A percentile compares a stretch with the other conserved stretches of the same genome.
Conservation (phyloP, 2,113 vertebrate genomes). For the Lycaon pictus region DNA sequence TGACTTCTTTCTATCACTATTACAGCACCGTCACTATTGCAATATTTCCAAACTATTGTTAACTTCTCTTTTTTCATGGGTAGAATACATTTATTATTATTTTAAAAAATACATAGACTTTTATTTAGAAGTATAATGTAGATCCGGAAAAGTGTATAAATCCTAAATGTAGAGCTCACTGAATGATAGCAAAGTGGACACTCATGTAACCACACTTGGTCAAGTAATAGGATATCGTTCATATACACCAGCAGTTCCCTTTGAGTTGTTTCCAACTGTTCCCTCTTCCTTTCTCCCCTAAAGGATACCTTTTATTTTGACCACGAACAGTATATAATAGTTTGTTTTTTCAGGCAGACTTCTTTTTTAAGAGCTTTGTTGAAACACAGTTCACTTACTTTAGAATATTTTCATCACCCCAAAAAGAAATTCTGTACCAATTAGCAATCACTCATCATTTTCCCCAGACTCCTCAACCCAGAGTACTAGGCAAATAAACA, state of each 20-base stretch:
- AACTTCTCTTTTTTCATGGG: not conserved
- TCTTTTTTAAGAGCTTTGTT: not conserved
- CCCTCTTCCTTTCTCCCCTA: not conserved
- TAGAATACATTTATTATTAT: not conserved
- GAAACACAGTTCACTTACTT: not conserved
- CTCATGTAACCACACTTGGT: not conserved
- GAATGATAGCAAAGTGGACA: not conserved
- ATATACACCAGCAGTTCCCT: accelerated
- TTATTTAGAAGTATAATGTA: not conserved
- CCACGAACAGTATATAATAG: not conserved
- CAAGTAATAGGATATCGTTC: not conserved
- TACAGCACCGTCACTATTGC: not conserved
- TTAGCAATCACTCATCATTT: not conserved
- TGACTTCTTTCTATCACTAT: not conserved
- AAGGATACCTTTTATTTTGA: not conserved
- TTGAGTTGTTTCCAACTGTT: not conserved
- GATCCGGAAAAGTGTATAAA: not conserved
- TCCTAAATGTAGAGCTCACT: not conserved
- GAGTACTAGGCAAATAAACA: not conserved
- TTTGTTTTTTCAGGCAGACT: not conserved
- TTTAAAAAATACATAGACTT: not conserved
- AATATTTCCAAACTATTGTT: not conserved
- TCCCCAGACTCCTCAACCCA: not conserved
- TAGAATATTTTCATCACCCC: not conserved
- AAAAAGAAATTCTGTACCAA: not conserved